Base-by-base conservation (phyloP, 2,797 vertebrate genomes). In the Argentina silus region DNA sequence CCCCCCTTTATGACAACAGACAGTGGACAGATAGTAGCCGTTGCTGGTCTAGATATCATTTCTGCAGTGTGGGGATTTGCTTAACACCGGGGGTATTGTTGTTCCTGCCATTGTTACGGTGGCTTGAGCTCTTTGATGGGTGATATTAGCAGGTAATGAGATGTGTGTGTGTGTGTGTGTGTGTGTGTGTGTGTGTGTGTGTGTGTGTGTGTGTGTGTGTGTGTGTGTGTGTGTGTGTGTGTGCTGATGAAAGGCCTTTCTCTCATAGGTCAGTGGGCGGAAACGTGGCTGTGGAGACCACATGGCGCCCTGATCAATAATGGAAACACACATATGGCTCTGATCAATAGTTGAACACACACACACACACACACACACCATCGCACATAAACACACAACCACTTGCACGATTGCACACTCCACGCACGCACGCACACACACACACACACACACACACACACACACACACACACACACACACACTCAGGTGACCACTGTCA, bases 71-170 rank as follows among this genome's bases (percentile, higher is more conserved):
- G 27, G 27, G 27, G 27, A 36, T 36, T 2, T 36, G 27, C 4
- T 36, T 36, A 36, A 36, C 50, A 51, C 50, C 11, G 48, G 48
- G 48, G 14, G 48, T 14, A 50, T 50, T 50, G 48, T 51, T 36
- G 21, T 45, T 51, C 43, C 70, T 50, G 77, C 56, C 76, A 78
- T 8, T 19, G 67, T 67, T 23, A 44, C 23, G 62, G 65, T 57
- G 50, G 55, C 72, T 77, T 61, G 81, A 80, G 51, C 7, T 57
- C 55, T 71, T 73, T 76, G 43, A 80, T 70, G 45, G 56, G 27
- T 55, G 51, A 78, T 64, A 56, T 72, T 56, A 56, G 61, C 56
- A 62, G 66, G 21, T 57, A 67, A 63, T 15, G 14, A 50, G 47
- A 19, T 70, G 43, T 43, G 36, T 47, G 51, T 8, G 63, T n/a